phyloP scores from a whole-genome alignment of 2,113 vertebrate species.

The Pica pica region DNA sequence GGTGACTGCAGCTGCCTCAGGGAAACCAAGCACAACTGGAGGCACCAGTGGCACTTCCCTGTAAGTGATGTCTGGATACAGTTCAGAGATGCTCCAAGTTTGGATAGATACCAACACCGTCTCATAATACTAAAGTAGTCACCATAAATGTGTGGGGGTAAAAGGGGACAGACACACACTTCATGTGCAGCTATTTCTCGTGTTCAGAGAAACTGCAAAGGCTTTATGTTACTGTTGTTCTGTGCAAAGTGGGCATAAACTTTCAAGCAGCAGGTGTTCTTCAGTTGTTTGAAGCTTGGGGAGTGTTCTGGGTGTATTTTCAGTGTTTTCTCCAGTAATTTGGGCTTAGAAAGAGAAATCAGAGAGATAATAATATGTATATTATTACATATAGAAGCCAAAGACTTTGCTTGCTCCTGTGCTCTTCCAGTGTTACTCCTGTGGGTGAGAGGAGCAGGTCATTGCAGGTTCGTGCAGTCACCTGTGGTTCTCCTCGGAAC shows the following conservation, averaged over 20 bases:
- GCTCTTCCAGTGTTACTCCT: not conserved
- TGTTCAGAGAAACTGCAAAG: not conserved
- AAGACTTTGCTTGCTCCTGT: not conserved
- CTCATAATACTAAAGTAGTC: not conserved
- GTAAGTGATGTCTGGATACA: not conserved
- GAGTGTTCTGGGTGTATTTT: not conserved
- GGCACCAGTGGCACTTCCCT: not conserved
- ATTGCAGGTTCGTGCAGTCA: not conserved
- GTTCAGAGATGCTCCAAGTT: not conserved
- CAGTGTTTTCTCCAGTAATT: not conserved
- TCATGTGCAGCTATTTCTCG: not conserved
- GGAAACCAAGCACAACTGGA: not conserved
- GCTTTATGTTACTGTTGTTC: not conserved
- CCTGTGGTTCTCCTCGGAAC: rapidly evolving
- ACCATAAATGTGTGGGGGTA: rapidly evolving
- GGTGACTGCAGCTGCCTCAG: not conserved
- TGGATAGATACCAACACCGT: not conserved
- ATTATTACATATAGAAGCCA: not conserved
- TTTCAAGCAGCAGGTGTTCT: not conserved
- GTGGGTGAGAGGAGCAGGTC: not conserved
- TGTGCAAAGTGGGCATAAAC: not conserved
- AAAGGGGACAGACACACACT: not conserved
- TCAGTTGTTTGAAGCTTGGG: not conserved
- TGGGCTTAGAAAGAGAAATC: not conserved
- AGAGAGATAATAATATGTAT: not conserved